Evolutionary conservation across 2,888 invertebrate genomes (phyloP).

Genomic region (Hypena proboscidalis): DNA sequence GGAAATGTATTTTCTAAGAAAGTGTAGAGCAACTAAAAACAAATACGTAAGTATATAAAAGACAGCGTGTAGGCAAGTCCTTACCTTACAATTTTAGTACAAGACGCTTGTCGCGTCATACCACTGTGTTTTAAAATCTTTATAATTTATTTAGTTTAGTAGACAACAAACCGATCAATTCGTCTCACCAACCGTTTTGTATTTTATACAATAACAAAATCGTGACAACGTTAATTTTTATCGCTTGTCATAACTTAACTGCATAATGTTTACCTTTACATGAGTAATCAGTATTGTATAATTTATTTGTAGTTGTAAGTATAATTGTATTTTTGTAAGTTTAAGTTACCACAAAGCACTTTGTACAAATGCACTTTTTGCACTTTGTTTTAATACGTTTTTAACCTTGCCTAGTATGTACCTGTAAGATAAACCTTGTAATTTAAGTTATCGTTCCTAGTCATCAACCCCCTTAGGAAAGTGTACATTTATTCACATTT

Average conservation of each 20-base stretch:
- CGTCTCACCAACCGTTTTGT: neutral
- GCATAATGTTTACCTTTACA: slow-evolving; percentile 41
- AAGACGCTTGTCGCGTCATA: neutral
- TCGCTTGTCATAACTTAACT: neutral
- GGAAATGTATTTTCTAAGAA: no score
- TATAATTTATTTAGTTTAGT: neutral
- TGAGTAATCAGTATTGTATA: slow-evolving; percentile 41
- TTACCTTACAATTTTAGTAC: neutral
- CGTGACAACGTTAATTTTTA: neutral
- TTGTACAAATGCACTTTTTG: slow-evolving; percentile 34
- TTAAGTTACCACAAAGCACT: slow-evolving; percentile 40
- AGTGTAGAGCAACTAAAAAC: no score
- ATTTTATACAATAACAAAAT: neutral
- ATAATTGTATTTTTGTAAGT: slow-evolving; percentile 31
- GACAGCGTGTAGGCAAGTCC: no score
- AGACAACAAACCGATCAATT: slow-evolving; percentile 1
- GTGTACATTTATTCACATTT: no score
- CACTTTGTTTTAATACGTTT: slow-evolving; percentile 7
- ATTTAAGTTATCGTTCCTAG: no score
- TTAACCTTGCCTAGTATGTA: slow-evolving; percentile 15
- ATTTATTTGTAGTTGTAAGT: slow-evolving; percentile 34
- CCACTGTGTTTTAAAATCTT: neutral
- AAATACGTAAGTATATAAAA: no score
- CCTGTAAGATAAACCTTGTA: slow-evolving; percentile 25
- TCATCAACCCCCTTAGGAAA: no score